A percentile compares a stretch with the other conserved stretches of the same genome.
Evolutionary conservation across 1,140 invertebrate species (phyloP).

Genomic region (Bombus superbus): DNA sequence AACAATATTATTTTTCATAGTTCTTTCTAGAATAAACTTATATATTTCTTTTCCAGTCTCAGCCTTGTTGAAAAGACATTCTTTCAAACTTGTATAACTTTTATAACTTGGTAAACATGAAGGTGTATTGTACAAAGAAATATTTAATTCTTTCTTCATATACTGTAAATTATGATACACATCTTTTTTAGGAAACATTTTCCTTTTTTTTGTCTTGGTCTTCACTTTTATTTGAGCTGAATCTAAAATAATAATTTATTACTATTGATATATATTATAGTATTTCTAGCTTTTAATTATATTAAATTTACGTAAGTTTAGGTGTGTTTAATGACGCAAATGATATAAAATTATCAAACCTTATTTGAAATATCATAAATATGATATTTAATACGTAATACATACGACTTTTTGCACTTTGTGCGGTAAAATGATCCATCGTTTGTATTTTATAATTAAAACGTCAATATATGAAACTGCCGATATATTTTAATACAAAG

Average conservation of each 20-base stretch:
- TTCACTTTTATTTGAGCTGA: background rate
- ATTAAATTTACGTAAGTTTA: background rate
- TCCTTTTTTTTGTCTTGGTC: background rate
- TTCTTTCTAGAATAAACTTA: background rate
- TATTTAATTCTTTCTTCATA: background rate
- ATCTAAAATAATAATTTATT: constrained; percentile 23
- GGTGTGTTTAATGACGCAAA: too few species aligned
- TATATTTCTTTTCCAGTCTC: constrained; percentile 32
- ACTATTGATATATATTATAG: background rate
- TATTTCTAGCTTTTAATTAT: background rate
- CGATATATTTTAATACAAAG: background rate
- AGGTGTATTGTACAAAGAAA: constrained; percentile 6
- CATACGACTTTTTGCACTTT: background rate
- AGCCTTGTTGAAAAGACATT: background rate
- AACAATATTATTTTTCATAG: background rate
- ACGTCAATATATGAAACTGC: background rate
- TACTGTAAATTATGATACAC: background rate
- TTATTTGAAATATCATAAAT: background rate
- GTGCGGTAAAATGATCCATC: background rate
- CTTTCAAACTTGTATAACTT: background rate
- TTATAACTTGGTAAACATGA: background rate
- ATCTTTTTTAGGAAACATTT: background rate
- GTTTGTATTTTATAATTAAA: background rate
- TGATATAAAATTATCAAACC: too few species aligned
- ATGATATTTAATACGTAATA: background rate